Conservation (phyloP, 2,888 invertebrate species). For the Mythimna vitellina region DNA sequence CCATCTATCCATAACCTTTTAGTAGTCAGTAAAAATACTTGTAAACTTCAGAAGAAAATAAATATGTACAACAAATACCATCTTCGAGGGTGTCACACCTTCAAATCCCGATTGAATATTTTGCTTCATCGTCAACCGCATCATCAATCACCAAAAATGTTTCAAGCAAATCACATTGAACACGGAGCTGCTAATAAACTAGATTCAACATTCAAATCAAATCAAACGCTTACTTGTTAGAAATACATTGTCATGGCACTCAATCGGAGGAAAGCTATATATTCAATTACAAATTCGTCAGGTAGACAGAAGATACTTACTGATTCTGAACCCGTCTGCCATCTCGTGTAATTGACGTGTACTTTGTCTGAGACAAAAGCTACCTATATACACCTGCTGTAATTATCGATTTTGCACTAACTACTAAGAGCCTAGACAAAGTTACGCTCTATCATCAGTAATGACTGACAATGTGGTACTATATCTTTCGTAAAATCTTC, state of each 20-base stretch:
- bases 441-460: not conserved
- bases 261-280: not conserved
- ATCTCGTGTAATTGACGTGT: slow-evolving; percentile 34
- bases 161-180: not conserved
- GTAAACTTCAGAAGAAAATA: no score
- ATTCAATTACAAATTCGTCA: slow-evolving; percentile 31
- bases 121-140: not conserved
- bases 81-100: not conserved
- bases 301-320: slow-evolving; percentile 14
- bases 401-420: slow-evolving; percentile 2
- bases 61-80: no score
- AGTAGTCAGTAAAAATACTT: no score
- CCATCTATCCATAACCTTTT: no score
- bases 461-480: not conserved
- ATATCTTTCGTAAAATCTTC: no score
- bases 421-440: not conserved
- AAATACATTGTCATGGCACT: not conserved
- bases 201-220: not conserved
- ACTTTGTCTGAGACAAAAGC: slow-evolving; percentile 6
- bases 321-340: slow-evolving; percentile 18
- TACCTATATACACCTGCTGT: not conserved
- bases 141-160: not conserved
- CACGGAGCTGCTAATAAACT: not conserved
- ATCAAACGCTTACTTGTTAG: not conserved
- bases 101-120: not conserved